phyloP scores from a whole-genome alignment of 2,888 invertebrate genomes.

The Dasypogon diadema region DNA sequence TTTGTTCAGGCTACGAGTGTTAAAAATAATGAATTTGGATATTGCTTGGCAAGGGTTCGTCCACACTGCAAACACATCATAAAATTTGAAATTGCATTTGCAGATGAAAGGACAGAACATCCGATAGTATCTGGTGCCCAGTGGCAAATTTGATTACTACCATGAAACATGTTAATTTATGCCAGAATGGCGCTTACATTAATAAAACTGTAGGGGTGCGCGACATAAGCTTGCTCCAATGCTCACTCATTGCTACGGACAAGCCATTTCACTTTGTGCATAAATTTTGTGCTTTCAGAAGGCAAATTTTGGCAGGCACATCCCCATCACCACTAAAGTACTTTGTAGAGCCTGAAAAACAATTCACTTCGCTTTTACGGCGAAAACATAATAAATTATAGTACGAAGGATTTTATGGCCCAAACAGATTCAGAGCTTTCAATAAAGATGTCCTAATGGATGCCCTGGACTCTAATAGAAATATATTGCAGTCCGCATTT shows the following conservation, averaged over 20 bases:
- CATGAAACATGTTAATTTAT: conserved; percentile 13
- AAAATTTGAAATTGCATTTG: not conserved
- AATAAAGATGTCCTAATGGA: conserved; percentile 49
- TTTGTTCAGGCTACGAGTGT: too few relatives aligned
- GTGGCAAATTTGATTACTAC: not conserved
- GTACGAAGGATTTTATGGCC: conserved; percentile 13
- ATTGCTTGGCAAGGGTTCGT: not conserved
- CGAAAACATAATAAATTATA: conserved; percentile 19
- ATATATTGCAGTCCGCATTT: conserved; percentile 36
- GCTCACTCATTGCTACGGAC: not conserved
- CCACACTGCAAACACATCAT: not conserved
- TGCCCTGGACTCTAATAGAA: conserved; percentile 34
- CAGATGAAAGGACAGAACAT: not conserved
- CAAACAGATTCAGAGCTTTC: conserved; percentile 40
- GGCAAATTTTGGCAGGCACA: not conserved
- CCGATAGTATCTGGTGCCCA: not conserved
- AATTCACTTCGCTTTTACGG: conserved; percentile 14
- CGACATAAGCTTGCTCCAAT: not conserved
- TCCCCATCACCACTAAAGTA: not conserved
- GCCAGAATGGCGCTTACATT: conserved; percentile 16
- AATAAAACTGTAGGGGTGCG: not conserved
- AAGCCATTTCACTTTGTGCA: conserved; percentile 16
- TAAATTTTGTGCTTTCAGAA: conserved; percentile 1
- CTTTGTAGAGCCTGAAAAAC: conserved; percentile 1
- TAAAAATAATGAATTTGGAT: not conserved